phyloP scores from a whole-genome alignment of 1,140 invertebrate genomes.

The Idris sp. region DNA sequence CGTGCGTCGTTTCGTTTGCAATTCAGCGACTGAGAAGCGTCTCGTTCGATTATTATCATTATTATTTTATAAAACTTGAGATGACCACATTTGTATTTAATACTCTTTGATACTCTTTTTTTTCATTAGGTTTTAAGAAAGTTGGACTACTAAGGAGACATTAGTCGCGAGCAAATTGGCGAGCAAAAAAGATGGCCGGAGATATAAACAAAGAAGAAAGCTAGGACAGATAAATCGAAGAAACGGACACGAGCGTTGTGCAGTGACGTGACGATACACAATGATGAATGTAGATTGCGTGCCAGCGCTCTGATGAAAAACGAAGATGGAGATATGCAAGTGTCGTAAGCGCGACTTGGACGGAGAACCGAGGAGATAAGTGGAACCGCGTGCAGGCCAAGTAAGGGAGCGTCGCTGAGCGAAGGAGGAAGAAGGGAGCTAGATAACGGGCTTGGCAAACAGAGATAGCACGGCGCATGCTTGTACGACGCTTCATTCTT shows the following conservation, averaged over 20 bases:
- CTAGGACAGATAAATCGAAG: constrained; percentile 58
- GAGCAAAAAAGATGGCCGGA: constrained; percentile 39
- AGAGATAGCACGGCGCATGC: constrained; percentile 72
- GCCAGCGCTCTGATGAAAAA: constrained; percentile 45
- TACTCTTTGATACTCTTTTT: no score
- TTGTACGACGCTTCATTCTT: constrained; percentile 61
- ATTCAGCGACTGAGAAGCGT: constrained; percentile 12
- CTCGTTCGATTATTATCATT: constrained; percentile 32
- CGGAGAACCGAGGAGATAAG: constrained; percentile 48
- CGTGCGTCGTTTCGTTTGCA: constrained; percentile 37
- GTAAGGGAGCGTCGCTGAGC: constrained; percentile 56
- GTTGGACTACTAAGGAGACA: constrained; percentile 43
- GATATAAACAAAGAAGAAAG: constrained; percentile 53
- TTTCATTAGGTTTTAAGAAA: no score
- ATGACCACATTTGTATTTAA: no score
- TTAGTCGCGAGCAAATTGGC: constrained; percentile 46
- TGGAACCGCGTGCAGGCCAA: constrained; percentile 56
- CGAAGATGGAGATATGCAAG: constrained; percentile 22
- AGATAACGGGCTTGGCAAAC: constrained; percentile 77
- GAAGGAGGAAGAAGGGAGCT: constrained; percentile 62
- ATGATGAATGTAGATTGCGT: constrained; percentile 62
- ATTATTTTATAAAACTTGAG: no score
- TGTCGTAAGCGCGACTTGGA: constrained; percentile 47
- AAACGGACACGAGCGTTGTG: constrained; percentile 49
- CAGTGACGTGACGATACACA: constrained; percentile 62